Evolutionary conservation across 2,888 invertebrate genomes (phyloP).

Genomic region (Hemaris fuciformis): DNA sequence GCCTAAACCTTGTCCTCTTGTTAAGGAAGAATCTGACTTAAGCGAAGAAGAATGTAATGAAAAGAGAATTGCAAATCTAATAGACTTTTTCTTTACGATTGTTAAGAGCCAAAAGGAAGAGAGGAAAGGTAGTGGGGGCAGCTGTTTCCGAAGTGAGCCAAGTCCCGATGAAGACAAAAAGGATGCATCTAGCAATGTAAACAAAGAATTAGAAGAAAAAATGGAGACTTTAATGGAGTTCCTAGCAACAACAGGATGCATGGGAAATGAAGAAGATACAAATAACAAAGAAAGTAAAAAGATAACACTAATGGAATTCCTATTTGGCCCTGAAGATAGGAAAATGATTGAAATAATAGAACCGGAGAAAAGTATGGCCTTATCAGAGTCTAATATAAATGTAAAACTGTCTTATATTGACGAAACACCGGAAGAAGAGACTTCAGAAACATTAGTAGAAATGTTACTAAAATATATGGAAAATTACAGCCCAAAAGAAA

Average conservation of each 20-base stretch:
- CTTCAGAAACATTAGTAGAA: slow-evolving; percentile 67
- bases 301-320: slow-evolving; percentile 75
- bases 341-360: slow-evolving; percentile 57
- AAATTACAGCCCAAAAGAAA: slow-evolving; percentile 56
- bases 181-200: slow-evolving; percentile 54
- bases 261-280: slow-evolving; percentile 54
- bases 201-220: slow-evolving; percentile 70
- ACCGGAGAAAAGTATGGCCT: slow-evolving; percentile 48
- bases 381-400: slow-evolving; percentile 67
- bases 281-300: slow-evolving; percentile 62
- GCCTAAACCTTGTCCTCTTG: slow-evolving; percentile 65
- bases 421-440: slow-evolving; percentile 70
- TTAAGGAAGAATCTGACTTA: slow-evolving; percentile 71
- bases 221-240: slow-evolving; percentile 78
- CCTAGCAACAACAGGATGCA: slow-evolving; percentile 68
- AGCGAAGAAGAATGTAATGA: slow-evolving; percentile 67
- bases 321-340: slow-evolving; percentile 67
- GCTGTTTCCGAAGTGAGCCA: slow-evolving; percentile 68
- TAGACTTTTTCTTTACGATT: slow-evolving; percentile 77
- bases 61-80: slow-evolving; percentile 68
- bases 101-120: slow-evolving; percentile 74
- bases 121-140: slow-evolving; percentile 66
- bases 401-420: slow-evolving; percentile 70
- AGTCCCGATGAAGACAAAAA: slow-evolving; percentile 59
- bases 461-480: slow-evolving; percentile 76